Evolutionary conservation across 2,888 invertebrate genomes (phyloP).

Genomic region (Cerceris ruficornis): DNA sequence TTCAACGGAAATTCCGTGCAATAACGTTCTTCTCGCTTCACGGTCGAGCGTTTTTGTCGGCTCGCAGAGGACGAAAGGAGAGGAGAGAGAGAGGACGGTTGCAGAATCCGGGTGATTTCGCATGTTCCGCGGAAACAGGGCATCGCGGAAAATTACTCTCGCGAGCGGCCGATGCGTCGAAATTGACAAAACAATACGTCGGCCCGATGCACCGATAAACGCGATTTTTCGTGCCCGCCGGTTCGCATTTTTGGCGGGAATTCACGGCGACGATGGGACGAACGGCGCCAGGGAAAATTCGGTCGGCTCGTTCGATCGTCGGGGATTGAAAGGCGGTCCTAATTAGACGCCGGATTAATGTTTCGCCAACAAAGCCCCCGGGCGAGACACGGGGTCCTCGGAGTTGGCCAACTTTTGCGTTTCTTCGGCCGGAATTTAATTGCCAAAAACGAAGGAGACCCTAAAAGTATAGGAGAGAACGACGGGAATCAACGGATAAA

Average conservation of each 20-base stretch:
- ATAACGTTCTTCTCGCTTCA: not conserved
- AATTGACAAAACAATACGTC: slow-evolving; percentile 20
- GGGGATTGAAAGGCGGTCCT: slow-evolving; percentile 15
- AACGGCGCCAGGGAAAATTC: not conserved
- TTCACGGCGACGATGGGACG: not conserved
- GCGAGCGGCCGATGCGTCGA: slow-evolving; percentile 8
- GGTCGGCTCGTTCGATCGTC: not conserved
- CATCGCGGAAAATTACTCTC: slow-evolving; percentile 15
- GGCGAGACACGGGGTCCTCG: not conserved
- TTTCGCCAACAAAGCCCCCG: not conserved
- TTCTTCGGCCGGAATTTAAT: slow-evolving; percentile 20
- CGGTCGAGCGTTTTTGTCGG: not conserved
- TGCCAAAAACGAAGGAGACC: slow-evolving; percentile 4
- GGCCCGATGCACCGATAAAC: slow-evolving; percentile 17
- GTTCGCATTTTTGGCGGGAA: not conserved
- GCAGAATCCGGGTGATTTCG: not conserved
- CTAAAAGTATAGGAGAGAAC: not conserved
- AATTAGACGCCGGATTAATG: slow-evolving; percentile 20
- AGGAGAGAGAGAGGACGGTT: not conserved
- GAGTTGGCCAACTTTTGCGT: slow-evolving; percentile 9
- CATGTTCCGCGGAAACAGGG: not conserved
- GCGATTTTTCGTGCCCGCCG: slow-evolving; percentile 9
- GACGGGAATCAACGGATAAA: not conserved
- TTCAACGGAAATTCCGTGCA: not conserved
- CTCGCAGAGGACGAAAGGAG: too few relatives aligned